Base-by-base conservation (phyloP, 2,888 invertebrate genomes). In the Scotopteryx bipunctaria region DNA sequence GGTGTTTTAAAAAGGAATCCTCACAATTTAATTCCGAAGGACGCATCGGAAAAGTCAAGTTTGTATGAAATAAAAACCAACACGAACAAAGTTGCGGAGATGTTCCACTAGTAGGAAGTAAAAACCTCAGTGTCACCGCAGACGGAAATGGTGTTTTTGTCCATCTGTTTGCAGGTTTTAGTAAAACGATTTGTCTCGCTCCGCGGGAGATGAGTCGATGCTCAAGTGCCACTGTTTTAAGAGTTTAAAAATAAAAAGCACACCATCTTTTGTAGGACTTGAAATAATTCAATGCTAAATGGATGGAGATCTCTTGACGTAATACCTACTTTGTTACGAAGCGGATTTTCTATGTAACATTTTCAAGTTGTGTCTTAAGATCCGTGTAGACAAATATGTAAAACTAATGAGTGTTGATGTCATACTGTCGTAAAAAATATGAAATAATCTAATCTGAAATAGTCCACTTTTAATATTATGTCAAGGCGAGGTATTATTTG, bases 131-230 rank as follows among this genome's bases (percentile, higher is more conserved):
- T 64, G 64, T 60, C 64, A 59, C 54, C 55, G 33, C 41, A 65
- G 41, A 42, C 64, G 68, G 65, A 68, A 68, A 59, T 55, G 27
- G 14, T 53, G 47, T 59, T 61, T 58, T 57, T 57, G 32, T 42
- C 45, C 49, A 36, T 48, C 32, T 61, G 59, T 67, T 59, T 54
- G 42, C 5, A 27, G 32, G 46, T 61, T 51, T 60, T 59, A 64
- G 64, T 61, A 65, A 68, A 63, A 59, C 51, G 52, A 63, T 69
- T 62, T 59, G 68, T 57, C 48, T 58, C 64, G 66, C 53, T 67
- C 49, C 60, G 63, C 59, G 60, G 58, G 64, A 66, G 58, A 59
- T 57, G 47, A 58, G 50, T 58, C 47, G 27, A 51, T 46, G 43
- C n/a, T n/a, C n/a, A 43, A 53, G 47, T 35, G 37, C 33, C 27